Conservation (phyloP, 53 echinoderm and acorn worm genomes). For the Patiria pectinifera region DNA sequence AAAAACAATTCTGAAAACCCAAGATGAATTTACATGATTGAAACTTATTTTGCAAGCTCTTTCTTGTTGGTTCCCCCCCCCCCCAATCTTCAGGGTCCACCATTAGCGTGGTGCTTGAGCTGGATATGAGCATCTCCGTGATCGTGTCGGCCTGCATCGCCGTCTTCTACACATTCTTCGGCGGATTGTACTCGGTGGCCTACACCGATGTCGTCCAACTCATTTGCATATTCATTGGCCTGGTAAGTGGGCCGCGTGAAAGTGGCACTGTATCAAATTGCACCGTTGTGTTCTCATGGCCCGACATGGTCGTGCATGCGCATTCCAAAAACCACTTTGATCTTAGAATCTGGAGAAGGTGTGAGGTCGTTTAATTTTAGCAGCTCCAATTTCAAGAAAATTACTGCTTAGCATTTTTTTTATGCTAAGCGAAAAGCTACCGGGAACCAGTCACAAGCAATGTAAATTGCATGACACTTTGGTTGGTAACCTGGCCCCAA, state of each 20-base stretch:
- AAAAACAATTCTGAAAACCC: too few species aligned
- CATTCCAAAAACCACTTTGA: background rate
- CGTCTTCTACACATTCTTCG: constrained; percentile 94
- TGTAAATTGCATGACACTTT: too few species aligned
- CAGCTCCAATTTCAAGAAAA: too few species aligned
- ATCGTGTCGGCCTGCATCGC: constrained; percentile 94
- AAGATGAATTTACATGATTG: background rate
- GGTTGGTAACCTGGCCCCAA: too few species aligned
- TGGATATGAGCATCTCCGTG: constrained; percentile 77
- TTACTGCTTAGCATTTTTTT: too few species aligned
- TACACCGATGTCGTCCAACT: constrained; percentile 98
- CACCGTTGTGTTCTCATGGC: background rate
- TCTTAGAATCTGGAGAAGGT: too few species aligned
- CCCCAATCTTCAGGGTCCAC: constrained; percentile 75
- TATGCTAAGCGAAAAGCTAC: too few species aligned
- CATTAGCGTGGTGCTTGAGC: constrained; percentile 92
- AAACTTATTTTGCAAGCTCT: too few species aligned
- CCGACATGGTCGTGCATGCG: background rate
- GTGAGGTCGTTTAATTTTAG: too few species aligned
- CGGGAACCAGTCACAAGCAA: too few species aligned
- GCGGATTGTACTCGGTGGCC: constrained; percentile 96
- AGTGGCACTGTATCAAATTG: background rate
- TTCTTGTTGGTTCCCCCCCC: background rate
- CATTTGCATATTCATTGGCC: constrained; percentile 93
- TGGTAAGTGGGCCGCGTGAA: constrained; percentile 74